phyloP scores from a whole-genome alignment of 2,888 invertebrate species.

The Pollenia amentaria region DNA sequence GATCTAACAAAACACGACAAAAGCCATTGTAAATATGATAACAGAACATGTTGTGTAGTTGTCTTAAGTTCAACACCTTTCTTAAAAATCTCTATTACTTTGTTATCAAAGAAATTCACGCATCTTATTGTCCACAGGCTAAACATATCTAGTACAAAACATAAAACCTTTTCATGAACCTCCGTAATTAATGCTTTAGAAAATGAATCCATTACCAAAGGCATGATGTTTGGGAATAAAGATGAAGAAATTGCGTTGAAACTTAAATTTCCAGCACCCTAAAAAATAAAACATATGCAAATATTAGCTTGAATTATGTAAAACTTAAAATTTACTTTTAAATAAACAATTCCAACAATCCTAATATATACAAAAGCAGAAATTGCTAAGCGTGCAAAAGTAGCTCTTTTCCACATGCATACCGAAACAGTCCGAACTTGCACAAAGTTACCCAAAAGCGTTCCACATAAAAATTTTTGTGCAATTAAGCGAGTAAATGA shows the following conservation, averaged over 20 bases:
- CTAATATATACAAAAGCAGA: no score
- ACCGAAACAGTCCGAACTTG: no score
- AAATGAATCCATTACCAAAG: slow-evolving; percentile 88
- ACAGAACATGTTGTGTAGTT: slow-evolving; percentile 90
- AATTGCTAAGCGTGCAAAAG: no score
- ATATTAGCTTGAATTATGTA: slow-evolving; percentile 1
- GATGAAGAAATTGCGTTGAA: slow-evolving; percentile 88
- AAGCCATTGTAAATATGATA: slow-evolving; percentile 92
- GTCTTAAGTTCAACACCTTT: slow-evolving; percentile 91
- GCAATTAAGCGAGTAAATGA: no score
- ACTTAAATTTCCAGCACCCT: slow-evolving; percentile 90
- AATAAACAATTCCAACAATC: no score
- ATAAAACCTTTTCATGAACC: slow-evolving; percentile 95
- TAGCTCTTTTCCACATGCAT: no score
- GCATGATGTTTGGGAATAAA: slow-evolving; percentile 86
- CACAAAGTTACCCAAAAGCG: no score
- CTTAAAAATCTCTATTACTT: slow-evolving; percentile 88
- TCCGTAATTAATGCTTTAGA: slow-evolving; percentile 93
- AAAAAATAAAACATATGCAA: slow-evolving; percentile 68
- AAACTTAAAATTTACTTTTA: slow-evolving; percentile 85
- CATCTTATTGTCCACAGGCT: slow-evolving; percentile 91
- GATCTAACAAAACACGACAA: slow-evolving; percentile 87
- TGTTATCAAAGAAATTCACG: slow-evolving; percentile 87
- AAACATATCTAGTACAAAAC: slow-evolving; percentile 92
- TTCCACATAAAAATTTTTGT: no score